Evolutionary conservation across 2,797 vertebrate genomes (phyloP).

Genomic region (Furcifer pardalis): DNA sequence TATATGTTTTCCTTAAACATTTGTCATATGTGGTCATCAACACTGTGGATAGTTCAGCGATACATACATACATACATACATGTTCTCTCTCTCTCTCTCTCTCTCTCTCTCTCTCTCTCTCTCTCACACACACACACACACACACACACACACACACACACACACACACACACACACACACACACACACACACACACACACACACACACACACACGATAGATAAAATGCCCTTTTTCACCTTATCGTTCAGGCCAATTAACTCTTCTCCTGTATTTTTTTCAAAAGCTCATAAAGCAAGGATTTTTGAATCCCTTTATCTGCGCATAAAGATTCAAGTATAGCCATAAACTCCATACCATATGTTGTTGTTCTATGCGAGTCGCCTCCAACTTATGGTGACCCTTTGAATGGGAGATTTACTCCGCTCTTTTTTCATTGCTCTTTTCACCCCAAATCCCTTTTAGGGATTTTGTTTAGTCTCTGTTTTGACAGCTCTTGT

Average conservation of each 20-base stretch:
- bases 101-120: too few relatives aligned
- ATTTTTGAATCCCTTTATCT: slow-evolving; percentile 54
- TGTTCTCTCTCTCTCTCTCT: too few relatives aligned
- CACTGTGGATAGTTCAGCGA: background rate
- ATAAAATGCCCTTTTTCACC: background rate
- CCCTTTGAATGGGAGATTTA: too few relatives aligned
- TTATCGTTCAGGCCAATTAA: slow-evolving; percentile 49
- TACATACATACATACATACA: too few relatives aligned
- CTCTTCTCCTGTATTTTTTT: slow-evolving; percentile 57
- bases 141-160: too few relatives aligned
- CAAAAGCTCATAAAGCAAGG: slow-evolving; percentile 39
- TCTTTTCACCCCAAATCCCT: slow-evolving; percentile 72
- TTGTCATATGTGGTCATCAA: background rate
- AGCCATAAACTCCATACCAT: slow-evolving; percentile 46
- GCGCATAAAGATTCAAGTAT: slow-evolving; percentile 62
- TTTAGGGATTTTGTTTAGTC: slow-evolving; percentile 77
- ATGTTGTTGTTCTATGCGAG: too few relatives aligned
- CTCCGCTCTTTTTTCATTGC: slow-evolving; percentile 48
- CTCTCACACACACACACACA: too few relatives aligned
- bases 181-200: too few relatives aligned
- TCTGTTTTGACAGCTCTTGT: slow-evolving; percentile 77
- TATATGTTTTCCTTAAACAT: background rate
- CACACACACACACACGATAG: too few relatives aligned
- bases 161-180: too few relatives aligned
- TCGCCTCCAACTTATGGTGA: too few relatives aligned